phyloP scores from a whole-genome alignment of 2,888 invertebrate genomes.

The Calephelis perditalis region DNA sequence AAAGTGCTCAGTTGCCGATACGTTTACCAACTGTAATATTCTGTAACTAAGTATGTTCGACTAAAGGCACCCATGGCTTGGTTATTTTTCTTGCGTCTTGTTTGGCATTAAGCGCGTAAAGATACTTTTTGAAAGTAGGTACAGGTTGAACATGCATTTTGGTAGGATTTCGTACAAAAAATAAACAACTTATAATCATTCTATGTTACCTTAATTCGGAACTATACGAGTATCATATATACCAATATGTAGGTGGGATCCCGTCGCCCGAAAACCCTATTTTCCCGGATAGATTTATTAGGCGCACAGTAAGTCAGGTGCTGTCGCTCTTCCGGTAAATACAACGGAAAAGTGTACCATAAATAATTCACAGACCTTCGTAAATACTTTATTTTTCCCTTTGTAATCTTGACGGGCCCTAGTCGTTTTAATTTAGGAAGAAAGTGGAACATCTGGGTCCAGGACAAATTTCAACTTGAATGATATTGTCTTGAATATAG shows the following conservation, averaged over 20 bases:
- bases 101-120: no score
- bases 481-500: neutral
- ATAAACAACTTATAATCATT: no score
- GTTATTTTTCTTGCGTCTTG: no score
- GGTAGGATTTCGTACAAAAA: no score
- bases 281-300: slow-evolving; percentile 54
- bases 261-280: slow-evolving; percentile 28
- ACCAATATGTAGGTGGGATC: slow-evolving; percentile 1
- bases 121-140: no score
- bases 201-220: no score
- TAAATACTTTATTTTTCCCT: slow-evolving; percentile 30
- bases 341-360: slow-evolving; percentile 27
- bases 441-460: neutral
- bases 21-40: no score
- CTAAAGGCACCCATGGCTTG: no score
- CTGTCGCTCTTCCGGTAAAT: slow-evolving; percentile 27
- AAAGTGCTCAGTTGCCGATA: no score
- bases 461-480: neutral
- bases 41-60: no score
- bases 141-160: no score
- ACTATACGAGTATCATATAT: neutral
- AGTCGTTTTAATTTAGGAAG: slow-evolving; percentile 10
- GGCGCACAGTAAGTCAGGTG: slow-evolving; percentile 41
- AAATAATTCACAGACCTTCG: slow-evolving; percentile 30
- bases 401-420: slow-evolving; percentile 16